These are phyloP conservation scores for Tokudaia muenninki DNA, from an alignment of 2,797 vertebrate species.

Conservation along the genomic window DNA sequence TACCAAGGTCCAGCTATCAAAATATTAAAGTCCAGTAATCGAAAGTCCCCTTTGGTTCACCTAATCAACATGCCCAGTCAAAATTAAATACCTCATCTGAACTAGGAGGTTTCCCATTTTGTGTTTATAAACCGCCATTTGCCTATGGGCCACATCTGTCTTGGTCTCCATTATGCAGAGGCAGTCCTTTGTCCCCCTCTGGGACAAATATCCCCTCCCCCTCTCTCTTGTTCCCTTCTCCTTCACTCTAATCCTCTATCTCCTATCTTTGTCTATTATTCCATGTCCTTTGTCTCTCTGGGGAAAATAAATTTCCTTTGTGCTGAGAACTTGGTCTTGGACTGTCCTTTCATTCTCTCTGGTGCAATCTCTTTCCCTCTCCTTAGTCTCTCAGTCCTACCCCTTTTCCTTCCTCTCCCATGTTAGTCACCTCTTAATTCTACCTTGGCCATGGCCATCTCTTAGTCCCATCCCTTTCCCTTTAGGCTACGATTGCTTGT, in stretches of 20 bases:
- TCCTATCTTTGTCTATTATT: background rate
- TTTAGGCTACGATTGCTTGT: background rate
- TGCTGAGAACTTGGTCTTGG: background rate
- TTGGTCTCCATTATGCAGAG: background rate
- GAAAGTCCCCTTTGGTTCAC: background rate
- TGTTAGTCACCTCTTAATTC: background rate
- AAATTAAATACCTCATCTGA: background rate
- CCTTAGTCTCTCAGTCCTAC: background rate
- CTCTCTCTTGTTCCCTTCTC: background rate
- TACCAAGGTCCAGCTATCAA: background rate
- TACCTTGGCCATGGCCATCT: background rate
- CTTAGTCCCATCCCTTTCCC: background rate
- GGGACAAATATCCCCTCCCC: background rate
- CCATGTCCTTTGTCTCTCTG: background rate
- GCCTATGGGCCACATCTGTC: background rate
- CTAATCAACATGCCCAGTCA: background rate
- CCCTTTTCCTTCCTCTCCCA: background rate
- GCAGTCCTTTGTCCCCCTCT: background rate
- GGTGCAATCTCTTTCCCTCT: background rate
- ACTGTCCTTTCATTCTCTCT: background rate
- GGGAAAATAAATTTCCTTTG: background rate
- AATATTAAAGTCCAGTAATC: background rate
- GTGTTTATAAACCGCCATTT: background rate
- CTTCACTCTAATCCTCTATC: background rate
- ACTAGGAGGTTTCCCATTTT: background rate